Base-by-base conservation (phyloP, 1,140 invertebrate genomes). In the Micrasema longulum region DNA sequence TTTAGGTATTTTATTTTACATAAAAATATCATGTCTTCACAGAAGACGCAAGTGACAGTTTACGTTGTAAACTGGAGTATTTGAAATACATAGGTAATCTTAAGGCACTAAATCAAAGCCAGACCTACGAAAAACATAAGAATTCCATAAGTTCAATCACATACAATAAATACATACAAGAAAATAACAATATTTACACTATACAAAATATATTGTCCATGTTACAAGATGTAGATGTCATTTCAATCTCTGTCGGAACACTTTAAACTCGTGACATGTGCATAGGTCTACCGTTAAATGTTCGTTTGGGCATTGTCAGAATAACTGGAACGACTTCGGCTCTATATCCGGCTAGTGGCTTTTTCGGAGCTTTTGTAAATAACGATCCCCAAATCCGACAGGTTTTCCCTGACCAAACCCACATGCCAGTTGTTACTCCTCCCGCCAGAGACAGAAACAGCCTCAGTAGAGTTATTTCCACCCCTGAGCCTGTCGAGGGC, bases 391-490 rank as follows among this genome's bases (percentile, higher is more conserved):
- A 95, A 11, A 92, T 91, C 12, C 89, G 85, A 36, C 93, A 90
- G 0, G 95, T 96, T 78, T 97, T 97, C 0, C 91, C 89, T 1
- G 94, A 95, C 92, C 94, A 95, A 38, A 96, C 94, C 95, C 95
- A 97, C 80, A 95, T 91, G 0, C 93, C 93, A 0, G 93, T 93
- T 6, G 94, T 91, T 4, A 95, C 89, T 2, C 95, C 95, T 35
- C 93, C 91, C 12, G 92, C 89, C 23, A 96, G 82, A 11, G 90
- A 90, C 79, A 94, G 87, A 76, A 95, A 91, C 50, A 94, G 88
- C 73, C 93, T 81, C n/a, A 89, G 77, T 4, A 89, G 85, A 11
- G 92, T 76, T 23, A 73, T 81, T 78, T 71, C 84, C 67, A 77
- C 80, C 71, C 63, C 80, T 62, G 71, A 71, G 47, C 76, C 82